Evolutionary conservation across 1,140 invertebrate genomes (phyloP).

Genomic region (Muscidifurax raptorellus): DNA sequence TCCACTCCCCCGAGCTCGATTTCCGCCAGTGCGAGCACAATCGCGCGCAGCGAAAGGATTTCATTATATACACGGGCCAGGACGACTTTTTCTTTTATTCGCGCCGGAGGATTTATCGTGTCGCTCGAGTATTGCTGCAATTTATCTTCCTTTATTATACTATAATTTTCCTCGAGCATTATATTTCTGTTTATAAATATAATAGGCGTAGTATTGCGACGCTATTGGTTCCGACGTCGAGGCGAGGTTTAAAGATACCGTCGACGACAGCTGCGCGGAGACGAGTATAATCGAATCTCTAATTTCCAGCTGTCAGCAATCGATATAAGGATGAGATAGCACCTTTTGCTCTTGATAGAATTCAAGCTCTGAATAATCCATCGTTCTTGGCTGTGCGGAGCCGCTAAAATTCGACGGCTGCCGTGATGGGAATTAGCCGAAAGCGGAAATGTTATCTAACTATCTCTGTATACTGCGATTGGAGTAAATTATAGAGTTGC

Average conservation of each 20-base stretch:
- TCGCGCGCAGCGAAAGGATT: constrained; percentile 28
- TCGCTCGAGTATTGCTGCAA: constrained; percentile 20
- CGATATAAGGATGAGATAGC: background rate
- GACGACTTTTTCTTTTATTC: constrained; percentile 41
- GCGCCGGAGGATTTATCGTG: constrained; percentile 35
- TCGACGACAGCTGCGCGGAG: background rate
- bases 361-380: too few species aligned
- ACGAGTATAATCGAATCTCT: background rate
- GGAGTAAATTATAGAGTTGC: background rate
- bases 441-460: background rate
- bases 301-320: background rate
- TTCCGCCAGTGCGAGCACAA: background rate
- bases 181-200: background rate
- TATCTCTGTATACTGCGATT: background rate
- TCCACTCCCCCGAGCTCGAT: background rate
- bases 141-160: constrained; percentile 3
- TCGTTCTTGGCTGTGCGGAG: background rate
- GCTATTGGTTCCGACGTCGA: background rate
- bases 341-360: too few species aligned
- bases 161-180: background rate
- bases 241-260: too few species aligned
- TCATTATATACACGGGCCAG: constrained; percentile 44
- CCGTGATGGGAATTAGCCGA: background rate
- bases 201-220: background rate
- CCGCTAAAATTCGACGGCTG: background rate